Conservation (phyloP, 2,113 vertebrate genomes). For the Prionailurus bengalensis region DNA sequence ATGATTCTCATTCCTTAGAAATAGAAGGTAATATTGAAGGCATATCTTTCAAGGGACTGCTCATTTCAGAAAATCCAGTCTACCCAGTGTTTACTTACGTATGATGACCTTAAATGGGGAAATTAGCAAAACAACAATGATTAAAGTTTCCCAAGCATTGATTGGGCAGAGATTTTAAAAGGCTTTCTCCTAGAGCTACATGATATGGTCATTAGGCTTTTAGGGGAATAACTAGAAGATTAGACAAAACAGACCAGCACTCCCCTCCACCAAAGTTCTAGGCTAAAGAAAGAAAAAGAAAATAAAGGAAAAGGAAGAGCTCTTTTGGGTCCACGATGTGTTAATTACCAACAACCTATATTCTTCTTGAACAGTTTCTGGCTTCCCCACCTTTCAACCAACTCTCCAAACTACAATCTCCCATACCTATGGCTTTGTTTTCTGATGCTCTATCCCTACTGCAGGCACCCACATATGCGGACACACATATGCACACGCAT, state of each 20-base stretch:
- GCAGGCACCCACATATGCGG: background rate
- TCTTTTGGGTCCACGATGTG: background rate
- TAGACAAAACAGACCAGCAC: slow-evolving; percentile 24
- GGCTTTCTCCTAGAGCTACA: slow-evolving; percentile 45
- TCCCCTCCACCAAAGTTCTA: background rate
- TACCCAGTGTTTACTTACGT: background rate
- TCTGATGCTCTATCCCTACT: background rate
- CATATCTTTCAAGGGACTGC: background rate
- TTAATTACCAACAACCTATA: background rate
- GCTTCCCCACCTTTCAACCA: background rate
- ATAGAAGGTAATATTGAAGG: slow-evolving; percentile 43
- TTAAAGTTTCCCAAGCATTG: slow-evolving; percentile 57
- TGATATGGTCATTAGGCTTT: slow-evolving; percentile 55
- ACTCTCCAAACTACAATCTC: background rate
- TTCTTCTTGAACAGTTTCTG: slow-evolving; percentile 1
- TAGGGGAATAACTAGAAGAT: slow-evolving; percentile 48
- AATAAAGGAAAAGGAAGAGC: background rate
- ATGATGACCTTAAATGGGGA: slow-evolving; percentile 58
- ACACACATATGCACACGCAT: no score
- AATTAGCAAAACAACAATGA: slow-evolving; percentile 63
- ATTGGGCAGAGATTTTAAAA: slow-evolving; percentile 34
- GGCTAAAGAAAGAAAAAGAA: background rate
- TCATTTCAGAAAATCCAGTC: slow-evolving; percentile 58
- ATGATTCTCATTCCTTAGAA: slow-evolving; percentile 26
- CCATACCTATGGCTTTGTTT: background rate